phyloP scores from a whole-genome alignment of 2,113 vertebrate genomes.

The Danionella cerebrum region DNA sequence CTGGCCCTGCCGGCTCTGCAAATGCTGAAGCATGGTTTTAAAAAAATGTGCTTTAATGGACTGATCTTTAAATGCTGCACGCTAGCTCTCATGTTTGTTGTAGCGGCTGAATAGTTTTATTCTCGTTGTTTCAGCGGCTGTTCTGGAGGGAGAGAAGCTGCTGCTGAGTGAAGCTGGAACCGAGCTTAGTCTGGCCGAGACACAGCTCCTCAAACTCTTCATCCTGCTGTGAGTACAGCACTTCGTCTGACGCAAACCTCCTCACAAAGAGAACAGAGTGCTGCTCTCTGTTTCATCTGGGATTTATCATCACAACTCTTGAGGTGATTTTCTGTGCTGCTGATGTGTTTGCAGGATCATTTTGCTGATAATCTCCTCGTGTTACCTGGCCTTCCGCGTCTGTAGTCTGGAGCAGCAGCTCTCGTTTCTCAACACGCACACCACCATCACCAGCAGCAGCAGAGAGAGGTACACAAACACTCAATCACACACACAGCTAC shows the following conservation, averaged over 20 bases:
- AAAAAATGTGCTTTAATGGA: too few species aligned
- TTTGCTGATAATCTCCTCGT: constrained; percentile 83
- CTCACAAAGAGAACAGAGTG: too few species aligned
- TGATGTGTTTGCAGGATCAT: constrained; percentile 60
- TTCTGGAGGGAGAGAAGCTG: constrained; percentile 69
- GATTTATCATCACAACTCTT: neutral
- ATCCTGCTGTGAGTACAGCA: constrained; percentile 83
- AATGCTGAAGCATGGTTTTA: too few species aligned
- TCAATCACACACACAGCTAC: constrained; percentile 7
- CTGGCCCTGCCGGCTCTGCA: too few species aligned
- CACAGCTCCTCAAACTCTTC: constrained; percentile 86
- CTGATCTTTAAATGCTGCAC: neutral
- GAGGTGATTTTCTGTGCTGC: too few species aligned
- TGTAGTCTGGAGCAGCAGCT: constrained; percentile 88
- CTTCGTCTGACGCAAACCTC: too few species aligned
- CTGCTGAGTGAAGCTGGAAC: constrained; percentile 66
- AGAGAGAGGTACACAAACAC: constrained; percentile 59
- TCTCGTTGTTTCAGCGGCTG: constrained; percentile 62
- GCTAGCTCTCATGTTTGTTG: neutral
- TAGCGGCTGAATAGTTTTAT: neutral
- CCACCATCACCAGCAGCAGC: constrained; percentile 55
- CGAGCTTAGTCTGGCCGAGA: constrained; percentile 78
- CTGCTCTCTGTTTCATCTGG: neutral
- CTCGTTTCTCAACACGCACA: constrained; percentile 68
- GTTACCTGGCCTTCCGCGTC: constrained; percentile 87